These are phyloP conservation scores for Odontomachus brunneus DNA, from an alignment of 1,140 invertebrate genomes.

Conservation along the genomic window DNA sequence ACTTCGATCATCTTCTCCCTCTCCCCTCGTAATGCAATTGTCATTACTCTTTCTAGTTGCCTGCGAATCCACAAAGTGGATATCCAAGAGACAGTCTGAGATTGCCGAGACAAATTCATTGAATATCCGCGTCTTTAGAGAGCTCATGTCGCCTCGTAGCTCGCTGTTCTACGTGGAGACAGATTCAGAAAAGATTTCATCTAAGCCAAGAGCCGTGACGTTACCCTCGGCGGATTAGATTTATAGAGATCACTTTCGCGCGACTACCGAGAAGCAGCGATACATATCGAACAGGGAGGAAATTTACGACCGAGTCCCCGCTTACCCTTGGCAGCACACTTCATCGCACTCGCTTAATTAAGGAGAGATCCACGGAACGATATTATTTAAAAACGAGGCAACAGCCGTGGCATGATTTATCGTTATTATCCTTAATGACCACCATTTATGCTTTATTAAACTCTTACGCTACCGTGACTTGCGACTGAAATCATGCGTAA, in stretches of 20 bases:
- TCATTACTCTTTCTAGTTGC: background rate
- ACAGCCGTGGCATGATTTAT: slow-evolving; percentile 15
- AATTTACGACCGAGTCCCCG: slow-evolving; percentile 17
- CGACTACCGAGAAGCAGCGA: background rate
- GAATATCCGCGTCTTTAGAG: background rate
- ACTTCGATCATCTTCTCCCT: slow-evolving; percentile 17
- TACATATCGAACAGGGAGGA: background rate
- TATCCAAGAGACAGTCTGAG: background rate
- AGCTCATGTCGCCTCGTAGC: no score
- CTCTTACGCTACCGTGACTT: slow-evolving; percentile 29
- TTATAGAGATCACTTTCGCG: slow-evolving; percentile 12
- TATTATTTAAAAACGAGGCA: slow-evolving; percentile 33
- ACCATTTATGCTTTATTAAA: slow-evolving; percentile 41
- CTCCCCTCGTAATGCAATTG: background rate
- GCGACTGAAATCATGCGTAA: slow-evolving; percentile 42
- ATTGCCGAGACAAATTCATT: no score
- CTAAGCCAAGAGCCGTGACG: no score
- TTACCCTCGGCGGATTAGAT: background rate
- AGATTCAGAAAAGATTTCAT: no score
- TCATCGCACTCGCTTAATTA: slow-evolving; percentile 22
- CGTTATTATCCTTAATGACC: slow-evolving; percentile 54
- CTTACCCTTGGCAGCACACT: background rate
- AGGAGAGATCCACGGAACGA: slow-evolving; percentile 30
- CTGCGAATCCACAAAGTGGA: background rate
- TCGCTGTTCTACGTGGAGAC: no score